Evolutionary conservation across 2,888 invertebrate genomes (phyloP).

Genomic region (Malthinus flaveolus): DNA sequence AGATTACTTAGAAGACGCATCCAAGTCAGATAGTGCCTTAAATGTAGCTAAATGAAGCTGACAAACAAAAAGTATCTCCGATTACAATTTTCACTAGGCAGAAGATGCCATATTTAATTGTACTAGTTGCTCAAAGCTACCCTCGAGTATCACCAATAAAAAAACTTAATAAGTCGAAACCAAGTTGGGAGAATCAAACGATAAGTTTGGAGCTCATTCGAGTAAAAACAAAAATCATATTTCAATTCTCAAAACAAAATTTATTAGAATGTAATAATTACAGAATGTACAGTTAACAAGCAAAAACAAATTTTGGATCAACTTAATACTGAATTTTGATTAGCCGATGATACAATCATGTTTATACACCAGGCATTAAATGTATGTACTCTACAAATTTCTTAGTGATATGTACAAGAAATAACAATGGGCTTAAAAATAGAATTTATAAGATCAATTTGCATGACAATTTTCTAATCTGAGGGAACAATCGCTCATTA

Average conservation of each 20-base stretch:
- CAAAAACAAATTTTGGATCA: slow-evolving; percentile 14
- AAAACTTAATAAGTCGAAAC: no score
- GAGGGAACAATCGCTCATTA: slow-evolving; percentile 9
- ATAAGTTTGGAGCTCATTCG: not conserved
- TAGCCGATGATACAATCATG: slow-evolving; percentile 7
- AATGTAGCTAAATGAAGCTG: no score
- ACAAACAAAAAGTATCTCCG: no score
- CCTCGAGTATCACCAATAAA: no score
- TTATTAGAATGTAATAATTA: slow-evolving; percentile 21
- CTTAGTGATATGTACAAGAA: slow-evolving; percentile 25
- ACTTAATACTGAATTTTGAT: slow-evolving; percentile 27
- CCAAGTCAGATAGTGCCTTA: no score
- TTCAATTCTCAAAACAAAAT: slow-evolving; percentile 16
- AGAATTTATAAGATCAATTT: slow-evolving; percentile 15
- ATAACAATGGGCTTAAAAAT: slow-evolving; percentile 23
- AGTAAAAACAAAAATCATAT: slow-evolving; percentile 2
- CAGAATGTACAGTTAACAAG: slow-evolving; percentile 25
- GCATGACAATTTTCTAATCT: not conserved
- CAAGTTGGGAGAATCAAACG: no score
- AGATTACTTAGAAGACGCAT: no score
- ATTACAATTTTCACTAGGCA: no score
- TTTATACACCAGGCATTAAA: slow-evolving; percentile 12
- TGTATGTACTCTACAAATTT: slow-evolving; percentile 11
- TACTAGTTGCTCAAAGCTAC: no score
- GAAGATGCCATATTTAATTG: no score